These are phyloP conservation scores for Podocnemis expansa DNA, from an alignment of 2,113 vertebrate genomes.

Conservation along the genomic window DNA sequence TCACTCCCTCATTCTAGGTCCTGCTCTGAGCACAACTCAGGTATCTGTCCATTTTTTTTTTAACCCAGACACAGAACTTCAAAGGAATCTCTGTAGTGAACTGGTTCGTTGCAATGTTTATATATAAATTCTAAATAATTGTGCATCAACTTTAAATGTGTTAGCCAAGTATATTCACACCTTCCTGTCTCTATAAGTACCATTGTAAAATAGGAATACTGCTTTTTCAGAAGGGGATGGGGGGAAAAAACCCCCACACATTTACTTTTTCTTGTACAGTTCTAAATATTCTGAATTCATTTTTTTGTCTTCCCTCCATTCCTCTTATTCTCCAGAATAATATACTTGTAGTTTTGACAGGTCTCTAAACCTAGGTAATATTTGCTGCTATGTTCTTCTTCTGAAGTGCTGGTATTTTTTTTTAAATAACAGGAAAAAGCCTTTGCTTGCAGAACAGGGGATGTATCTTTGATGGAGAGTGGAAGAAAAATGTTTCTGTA, in stretches of 20 bases:
- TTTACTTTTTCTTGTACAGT: neutral
- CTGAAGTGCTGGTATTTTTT: neutral
- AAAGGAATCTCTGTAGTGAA: neutral
- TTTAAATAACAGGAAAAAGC: neutral
- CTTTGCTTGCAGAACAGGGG: neutral
- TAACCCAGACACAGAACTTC: neutral
- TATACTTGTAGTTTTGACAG: neutral
- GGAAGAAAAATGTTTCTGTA: constrained; percentile 68
- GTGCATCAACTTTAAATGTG: neutral
- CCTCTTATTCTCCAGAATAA: neutral
- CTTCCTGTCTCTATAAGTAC: neutral
- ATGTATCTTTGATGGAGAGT: constrained; percentile 32
- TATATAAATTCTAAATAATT: neutral
- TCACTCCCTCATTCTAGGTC: neutral
- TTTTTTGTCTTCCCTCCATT: neutral
- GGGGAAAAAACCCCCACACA: neutral
- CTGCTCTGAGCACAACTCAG: neutral
- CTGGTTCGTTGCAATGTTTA: neutral
- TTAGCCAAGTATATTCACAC: neutral
- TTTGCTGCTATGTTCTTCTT: neutral
- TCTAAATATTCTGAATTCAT: neutral
- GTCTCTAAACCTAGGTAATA: neutral
- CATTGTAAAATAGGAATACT: neutral
- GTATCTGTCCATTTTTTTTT: neutral
- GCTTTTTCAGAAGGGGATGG: neutral